Percentiles rank a stretch among this genome's conserved stretches.
phyloP scores from a whole-genome alignment of 2,797 vertebrate species.

The Lacerta agilis region DNA sequence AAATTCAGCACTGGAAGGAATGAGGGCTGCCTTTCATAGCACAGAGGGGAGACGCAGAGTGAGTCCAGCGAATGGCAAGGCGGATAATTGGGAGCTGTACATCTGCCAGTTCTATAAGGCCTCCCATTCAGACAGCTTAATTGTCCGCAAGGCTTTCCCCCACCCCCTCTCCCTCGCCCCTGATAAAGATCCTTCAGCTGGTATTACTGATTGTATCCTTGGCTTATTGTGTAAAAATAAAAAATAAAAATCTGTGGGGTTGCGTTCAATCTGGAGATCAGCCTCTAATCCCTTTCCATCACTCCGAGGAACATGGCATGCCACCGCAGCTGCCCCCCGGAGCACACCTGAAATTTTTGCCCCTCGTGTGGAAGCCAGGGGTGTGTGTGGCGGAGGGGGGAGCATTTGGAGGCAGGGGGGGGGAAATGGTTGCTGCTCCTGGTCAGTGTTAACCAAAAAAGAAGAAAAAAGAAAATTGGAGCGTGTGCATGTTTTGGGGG shows the following conservation, averaged over 20 bases:
- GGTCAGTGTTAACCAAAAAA: constrained; percentile 41
- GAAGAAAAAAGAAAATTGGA: constrained; percentile 31
- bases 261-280: constrained; percentile 56
- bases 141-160: constrained; percentile 46
- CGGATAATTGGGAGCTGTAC: constrained; percentile 26
- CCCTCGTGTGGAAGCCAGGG: too few relatives aligned
- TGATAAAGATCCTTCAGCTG: constrained; percentile 58
- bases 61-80: constrained; percentile 47
- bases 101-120: constrained; percentile 30
- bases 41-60: neutral
- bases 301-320: constrained; percentile 44
- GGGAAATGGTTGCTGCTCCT: constrained; percentile 50
- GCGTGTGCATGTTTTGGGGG: constrained; percentile 41
- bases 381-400: neutral
- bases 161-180: constrained; percentile 16
- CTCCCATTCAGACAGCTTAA: constrained; percentile 38
- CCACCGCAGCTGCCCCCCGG: constrained; percentile 8
- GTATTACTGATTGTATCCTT: constrained; percentile 55
- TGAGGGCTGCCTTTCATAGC: constrained; percentile 29
- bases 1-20: constrained; percentile 26
- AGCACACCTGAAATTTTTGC: constrained; percentile 43
- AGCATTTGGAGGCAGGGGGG: constrained; percentile 4
- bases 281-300: constrained; percentile 22
- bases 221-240: constrained; percentile 62
- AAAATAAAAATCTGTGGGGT: constrained; percentile 19